Conservation (phyloP, 2,888 invertebrate genomes). For the Troides aeacus region DNA sequence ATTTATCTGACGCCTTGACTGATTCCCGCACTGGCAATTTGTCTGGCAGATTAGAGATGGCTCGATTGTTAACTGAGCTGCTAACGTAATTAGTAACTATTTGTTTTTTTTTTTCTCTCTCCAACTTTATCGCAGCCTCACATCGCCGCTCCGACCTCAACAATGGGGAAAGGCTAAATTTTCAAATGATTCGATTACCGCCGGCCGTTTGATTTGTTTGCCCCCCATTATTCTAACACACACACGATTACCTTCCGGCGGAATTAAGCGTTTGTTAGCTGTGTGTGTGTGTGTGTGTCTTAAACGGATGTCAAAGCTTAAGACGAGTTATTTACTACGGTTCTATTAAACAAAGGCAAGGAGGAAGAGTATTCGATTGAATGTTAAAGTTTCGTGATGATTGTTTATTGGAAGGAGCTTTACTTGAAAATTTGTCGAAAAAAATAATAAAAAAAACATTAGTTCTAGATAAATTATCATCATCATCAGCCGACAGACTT, state of each 20-base stretch:
- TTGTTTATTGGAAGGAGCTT: too few species aligned
- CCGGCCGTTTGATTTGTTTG: conserved; percentile 47
- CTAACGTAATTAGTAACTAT: conserved; percentile 73
- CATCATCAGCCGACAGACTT: too few species aligned
- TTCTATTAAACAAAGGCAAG: too few species aligned
- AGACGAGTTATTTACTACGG: too few species aligned
- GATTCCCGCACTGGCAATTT: conserved; percentile 64
- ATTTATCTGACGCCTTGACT: conserved; percentile 56
- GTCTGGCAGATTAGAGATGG: conserved; percentile 68
- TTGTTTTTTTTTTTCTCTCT: conserved; percentile 54
- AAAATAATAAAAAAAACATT: too few species aligned
- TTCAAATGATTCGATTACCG: conserved; percentile 61
- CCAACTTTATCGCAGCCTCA: conserved; percentile 53
- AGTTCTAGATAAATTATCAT: too few species aligned
- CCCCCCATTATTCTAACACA: conserved; percentile 34
- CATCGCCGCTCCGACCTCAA: conserved; percentile 54
- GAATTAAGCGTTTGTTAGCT: background rate
- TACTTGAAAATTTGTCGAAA: too few species aligned
- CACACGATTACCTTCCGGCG: conserved; percentile 1
- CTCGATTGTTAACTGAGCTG: conserved; percentile 67
- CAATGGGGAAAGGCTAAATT: conserved; percentile 66
- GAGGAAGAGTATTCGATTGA: too few species aligned
- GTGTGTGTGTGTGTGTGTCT: conserved; percentile 1
- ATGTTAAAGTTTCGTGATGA: too few species aligned
- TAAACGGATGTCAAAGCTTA: background rate